These are phyloP conservation scores for Philopedon plagiatum DNA, from an alignment of 2,888 invertebrate genomes.

Conservation along the genomic window DNA sequence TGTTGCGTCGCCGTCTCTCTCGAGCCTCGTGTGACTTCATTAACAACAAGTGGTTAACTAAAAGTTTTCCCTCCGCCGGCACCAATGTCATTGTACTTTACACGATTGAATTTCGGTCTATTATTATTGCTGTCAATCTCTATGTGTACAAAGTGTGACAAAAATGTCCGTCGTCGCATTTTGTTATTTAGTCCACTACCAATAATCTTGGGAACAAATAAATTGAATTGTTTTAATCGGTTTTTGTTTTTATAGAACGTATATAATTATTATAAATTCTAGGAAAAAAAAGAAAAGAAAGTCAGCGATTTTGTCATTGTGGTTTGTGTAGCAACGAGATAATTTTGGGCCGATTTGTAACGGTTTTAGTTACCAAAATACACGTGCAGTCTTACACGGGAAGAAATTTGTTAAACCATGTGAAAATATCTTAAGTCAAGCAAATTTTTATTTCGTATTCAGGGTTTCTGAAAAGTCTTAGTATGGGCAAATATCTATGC, in stretches of 20 bases:
- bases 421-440: no score
- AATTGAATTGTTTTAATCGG: slow-evolving; percentile 42
- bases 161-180: slow-evolving; percentile 29
- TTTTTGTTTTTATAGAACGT: slow-evolving; percentile 35
- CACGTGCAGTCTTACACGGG: no score
- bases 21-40: no score
- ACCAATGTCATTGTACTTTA: no score
- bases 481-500: no score
- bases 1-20: no score
- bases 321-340: slow-evolving; percentile 17
- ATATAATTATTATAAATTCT: slow-evolving; percentile 20
- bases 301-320: slow-evolving; percentile 19
- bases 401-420: no score
- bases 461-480: no score
- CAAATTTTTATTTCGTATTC: no score
- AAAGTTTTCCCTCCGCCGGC: no score
- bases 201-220: slow-evolving; percentile 45
- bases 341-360: slow-evolving; percentile 14
- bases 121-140: slow-evolving; percentile 15
- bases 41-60: no score
- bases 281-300: slow-evolving; percentile 14
- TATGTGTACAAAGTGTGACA: slow-evolving; percentile 36
- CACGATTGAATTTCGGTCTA: no score
- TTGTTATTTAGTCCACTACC: slow-evolving; percentile 23
- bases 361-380: background rate